Percentiles rank a stretch among this genome's conserved stretches.
Conservation (phyloP, 2,113 vertebrate species). For the Cynoglossus semilaevis region DNA sequence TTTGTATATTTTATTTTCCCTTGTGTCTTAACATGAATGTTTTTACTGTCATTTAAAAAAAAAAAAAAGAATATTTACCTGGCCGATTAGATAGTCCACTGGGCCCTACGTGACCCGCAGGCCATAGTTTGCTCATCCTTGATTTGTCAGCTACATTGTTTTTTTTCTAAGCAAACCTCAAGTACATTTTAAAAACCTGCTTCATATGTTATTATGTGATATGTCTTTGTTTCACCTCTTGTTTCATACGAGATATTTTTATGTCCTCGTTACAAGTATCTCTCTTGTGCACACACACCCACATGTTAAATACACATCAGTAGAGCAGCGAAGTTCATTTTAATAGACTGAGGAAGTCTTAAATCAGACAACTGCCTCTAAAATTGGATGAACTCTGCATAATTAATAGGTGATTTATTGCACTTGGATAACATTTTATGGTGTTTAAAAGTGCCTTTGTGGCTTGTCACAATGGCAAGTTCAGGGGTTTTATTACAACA, state of each 20-base stretch:
- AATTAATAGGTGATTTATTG: slow-evolving; percentile 72
- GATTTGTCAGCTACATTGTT: too few species aligned
- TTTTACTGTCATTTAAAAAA: too few species aligned
- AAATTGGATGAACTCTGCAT: slow-evolving; percentile 62
- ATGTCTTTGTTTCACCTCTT: slow-evolving; percentile 18
- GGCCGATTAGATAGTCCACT: too few species aligned
- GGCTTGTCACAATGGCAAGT: slow-evolving; percentile 74
- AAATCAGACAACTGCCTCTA: slow-evolving; percentile 59
- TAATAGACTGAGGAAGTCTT: slow-evolving; percentile 55
- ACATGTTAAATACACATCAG: slow-evolving; percentile 53
- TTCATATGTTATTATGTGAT: too few species aligned
- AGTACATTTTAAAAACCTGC: too few species aligned
- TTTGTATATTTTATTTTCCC: too few species aligned
- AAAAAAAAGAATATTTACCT: too few species aligned
- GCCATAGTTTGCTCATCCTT: too few species aligned
- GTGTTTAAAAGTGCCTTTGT: slow-evolving; percentile 65
- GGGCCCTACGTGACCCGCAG: too few species aligned
- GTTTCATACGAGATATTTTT: slow-evolving; percentile 30
- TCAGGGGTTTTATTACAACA: slow-evolving; percentile 69
- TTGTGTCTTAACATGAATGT: too few species aligned
- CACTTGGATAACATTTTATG: slow-evolving; percentile 67
- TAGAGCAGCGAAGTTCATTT: slow-evolving; percentile 39
- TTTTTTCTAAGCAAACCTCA: too few species aligned
- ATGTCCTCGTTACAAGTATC: slow-evolving; percentile 33
- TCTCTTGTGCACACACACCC: slow-evolving; percentile 10